These are phyloP conservation scores for Microhierax caerulescens DNA, from an alignment of 2,797 vertebrate species.

Conservation along the genomic window DNA sequence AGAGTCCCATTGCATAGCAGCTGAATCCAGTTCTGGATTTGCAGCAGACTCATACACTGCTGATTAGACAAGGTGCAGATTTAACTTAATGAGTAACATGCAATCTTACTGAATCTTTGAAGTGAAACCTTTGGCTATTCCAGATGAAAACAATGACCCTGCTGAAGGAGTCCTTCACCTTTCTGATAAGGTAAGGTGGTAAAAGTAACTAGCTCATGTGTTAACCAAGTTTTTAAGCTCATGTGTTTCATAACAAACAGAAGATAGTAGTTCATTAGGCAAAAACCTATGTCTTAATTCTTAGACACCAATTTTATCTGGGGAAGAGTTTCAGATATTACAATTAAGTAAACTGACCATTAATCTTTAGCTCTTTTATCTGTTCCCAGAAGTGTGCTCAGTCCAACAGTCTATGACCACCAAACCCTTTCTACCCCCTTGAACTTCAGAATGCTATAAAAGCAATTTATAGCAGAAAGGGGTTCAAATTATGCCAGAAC, in stretches of 20 bases:
- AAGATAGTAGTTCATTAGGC: not conserved
- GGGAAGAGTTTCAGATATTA: not conserved
- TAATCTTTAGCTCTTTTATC: not conserved
- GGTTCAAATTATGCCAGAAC: not conserved
- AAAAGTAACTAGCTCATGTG: not conserved
- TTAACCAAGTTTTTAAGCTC: no score
- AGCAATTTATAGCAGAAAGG: not conserved
- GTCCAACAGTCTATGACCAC: not conserved
- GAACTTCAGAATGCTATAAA: not conserved
- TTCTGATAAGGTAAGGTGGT: not conserved
- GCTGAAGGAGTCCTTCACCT: not conserved
- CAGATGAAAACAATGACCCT: not conserved
- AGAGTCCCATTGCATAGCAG: not conserved
- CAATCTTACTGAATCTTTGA: not conserved
- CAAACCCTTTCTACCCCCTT: not conserved
- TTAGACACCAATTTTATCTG: not conserved
- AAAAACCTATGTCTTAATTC: not conserved
- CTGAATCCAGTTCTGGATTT: not conserved
- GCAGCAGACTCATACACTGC: not conserved
- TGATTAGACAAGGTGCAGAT: not conserved
- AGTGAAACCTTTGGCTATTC: slow-evolving; percentile 17
- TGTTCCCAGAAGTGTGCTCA: not conserved
- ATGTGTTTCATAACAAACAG: not conserved
- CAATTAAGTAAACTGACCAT: not conserved
- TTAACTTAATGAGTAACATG: slow-evolving; percentile 15